Percentiles rank a stretch among this genome's conserved stretches.
Evolutionary conservation across 1,140 invertebrate species (phyloP).

Genomic region (Drosophila ambigua): DNA sequence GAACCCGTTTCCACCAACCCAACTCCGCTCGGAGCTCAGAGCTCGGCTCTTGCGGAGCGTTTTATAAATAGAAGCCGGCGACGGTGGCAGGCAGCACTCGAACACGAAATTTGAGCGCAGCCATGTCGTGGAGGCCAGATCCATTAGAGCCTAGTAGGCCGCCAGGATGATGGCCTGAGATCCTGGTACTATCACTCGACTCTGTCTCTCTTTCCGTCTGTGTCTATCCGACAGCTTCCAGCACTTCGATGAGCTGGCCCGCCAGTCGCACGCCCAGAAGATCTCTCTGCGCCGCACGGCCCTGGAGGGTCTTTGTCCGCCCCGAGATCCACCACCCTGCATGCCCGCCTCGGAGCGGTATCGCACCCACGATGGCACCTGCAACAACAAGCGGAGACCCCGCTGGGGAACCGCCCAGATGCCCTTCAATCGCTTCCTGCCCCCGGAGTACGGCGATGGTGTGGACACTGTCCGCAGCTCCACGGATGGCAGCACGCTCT

Average conservation of each 20-base stretch:
- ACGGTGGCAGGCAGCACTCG: slow-evolving; percentile 49
- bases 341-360: slow-evolving; percentile 86
- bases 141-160: slow-evolving; percentile 7
- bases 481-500: slow-evolving; percentile 86
- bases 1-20: slow-evolving; percentile 62
- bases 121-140: slow-evolving; percentile 47
- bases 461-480: slow-evolving; percentile 86
- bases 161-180: slow-evolving; percentile 32
- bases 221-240: slow-evolving; percentile 63
- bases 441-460: slow-evolving; percentile 93
- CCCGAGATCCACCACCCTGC: slow-evolving; percentile 75
- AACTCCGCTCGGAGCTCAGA: slow-evolving; percentile 17
- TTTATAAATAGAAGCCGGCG: slow-evolving; percentile 75
- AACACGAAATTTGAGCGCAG: slow-evolving; percentile 60
- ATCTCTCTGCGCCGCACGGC: slow-evolving; percentile 78
- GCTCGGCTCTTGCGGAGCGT: slow-evolving; percentile 26
- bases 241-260: slow-evolving; percentile 75
- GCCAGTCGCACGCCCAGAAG: slow-evolving; percentile 75
- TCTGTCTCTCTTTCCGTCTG: neutral
- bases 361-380: slow-evolving; percentile 93
- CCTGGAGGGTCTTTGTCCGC: slow-evolving; percentile 77
- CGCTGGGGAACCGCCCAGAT: slow-evolving; percentile 93
- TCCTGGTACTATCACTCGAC: slow-evolving; percentile 19
- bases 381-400: slow-evolving; percentile 91
- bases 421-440: slow-evolving; percentile 91